Base-by-base conservation (phyloP, 2,797 vertebrate species). In the Acanthopagrus latus region DNA sequence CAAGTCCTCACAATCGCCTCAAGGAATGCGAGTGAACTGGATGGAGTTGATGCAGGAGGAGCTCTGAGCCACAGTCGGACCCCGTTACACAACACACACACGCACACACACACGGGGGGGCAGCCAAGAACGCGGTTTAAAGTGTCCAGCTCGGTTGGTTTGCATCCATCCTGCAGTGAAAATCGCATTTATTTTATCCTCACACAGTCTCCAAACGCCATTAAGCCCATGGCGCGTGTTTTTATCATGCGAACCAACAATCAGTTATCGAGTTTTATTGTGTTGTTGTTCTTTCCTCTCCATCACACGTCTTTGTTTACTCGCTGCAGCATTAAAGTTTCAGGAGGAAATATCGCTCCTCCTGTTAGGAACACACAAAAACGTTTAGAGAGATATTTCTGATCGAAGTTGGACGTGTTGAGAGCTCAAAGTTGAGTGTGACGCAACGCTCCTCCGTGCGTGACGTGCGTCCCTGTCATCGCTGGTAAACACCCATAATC, bases 11-110 rank as follows among this genome's bases (percentile, higher is more conserved):
- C 55, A 66, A 25, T 44, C 16, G 21, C 18, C 10, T 38, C 9
- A 29, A 73, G 51, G 63, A 81, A 66, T 33, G 71, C 27, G 89
- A 90, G 89, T 93, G 92, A 89, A 84, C 91, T 90, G 89, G 79
- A 84, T 86, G 79, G 56, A 12, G 65, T 60, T 67, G 21, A 16
- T 21, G 66, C 78, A 74, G 76, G 83, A 83, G 86, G 77, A 73
- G 87, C 77, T 64, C 52, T 66, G 71, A 9, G 16, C 10, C 7
- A 46, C 27, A 33, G 0, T 48, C 3, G 2, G 1, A 51, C 23
- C 11, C 54, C 29, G 58, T 75, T 80, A 16, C 78, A 38, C 51
- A 87, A 83, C 66, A 7, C 48, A 27, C 25, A 27, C 25, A 27
- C 25, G 27, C 25, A 27, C 25, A 27, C 25, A 27, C 25, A 27